These are phyloP conservation scores for Neodiprion virginianus DNA, from an alignment of 1,140 invertebrate genomes.

Conservation along the genomic window DNA sequence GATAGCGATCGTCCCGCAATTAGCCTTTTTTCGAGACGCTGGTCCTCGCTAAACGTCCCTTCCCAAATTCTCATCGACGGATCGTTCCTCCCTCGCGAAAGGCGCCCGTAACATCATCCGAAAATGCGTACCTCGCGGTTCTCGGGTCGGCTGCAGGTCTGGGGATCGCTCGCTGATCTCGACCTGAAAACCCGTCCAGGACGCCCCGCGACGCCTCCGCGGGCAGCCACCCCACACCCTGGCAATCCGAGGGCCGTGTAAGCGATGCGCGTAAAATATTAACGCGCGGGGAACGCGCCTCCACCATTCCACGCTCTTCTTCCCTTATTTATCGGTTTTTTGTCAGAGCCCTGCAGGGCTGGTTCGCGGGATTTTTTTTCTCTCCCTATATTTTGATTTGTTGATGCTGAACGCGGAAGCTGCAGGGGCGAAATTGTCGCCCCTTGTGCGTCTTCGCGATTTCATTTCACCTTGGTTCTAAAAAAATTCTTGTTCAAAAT, in stretches of 20 bases:
- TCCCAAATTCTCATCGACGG: neutral
- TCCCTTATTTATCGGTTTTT: conserved; percentile 55
- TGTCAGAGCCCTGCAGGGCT: conserved; percentile 26
- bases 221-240: conserved; percentile 14
- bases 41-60: neutral
- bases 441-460: too few species aligned
- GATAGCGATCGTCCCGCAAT: too few species aligned
- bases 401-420: too few species aligned
- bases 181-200: neutral
- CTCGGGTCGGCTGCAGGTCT: neutral
- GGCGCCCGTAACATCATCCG: neutral
- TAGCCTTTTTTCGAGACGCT: neutral
- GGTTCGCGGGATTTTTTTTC: neutral
- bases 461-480: too few species aligned
- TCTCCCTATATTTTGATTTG: too few species aligned
- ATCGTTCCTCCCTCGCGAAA: neutral
- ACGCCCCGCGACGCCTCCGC: neutral
- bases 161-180: neutral
- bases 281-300: conserved; percentile 37
- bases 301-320: conserved; percentile 31
- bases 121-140: neutral
- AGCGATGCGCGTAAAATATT: conserved; percentile 51
- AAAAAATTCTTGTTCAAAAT: too few species aligned
- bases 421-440: too few species aligned
- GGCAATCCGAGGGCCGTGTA: conserved; percentile 41